phyloP scores from a whole-genome alignment of 2,888 invertebrate species.

The Yponomeuta malinellus region DNA sequence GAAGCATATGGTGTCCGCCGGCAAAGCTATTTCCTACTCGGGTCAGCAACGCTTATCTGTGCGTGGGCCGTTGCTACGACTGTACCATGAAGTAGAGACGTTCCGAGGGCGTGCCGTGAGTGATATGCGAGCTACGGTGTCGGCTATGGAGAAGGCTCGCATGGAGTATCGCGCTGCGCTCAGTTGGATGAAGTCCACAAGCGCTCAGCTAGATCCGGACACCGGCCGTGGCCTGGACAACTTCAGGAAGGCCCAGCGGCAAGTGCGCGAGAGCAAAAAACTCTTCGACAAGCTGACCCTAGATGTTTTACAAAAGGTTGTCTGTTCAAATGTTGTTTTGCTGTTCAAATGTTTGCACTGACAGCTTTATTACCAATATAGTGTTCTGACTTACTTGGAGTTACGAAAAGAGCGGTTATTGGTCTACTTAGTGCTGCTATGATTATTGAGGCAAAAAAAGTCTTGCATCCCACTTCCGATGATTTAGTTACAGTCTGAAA shows the following conservation, averaged over 20 bases:
- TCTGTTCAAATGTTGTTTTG: conserved; percentile 10
- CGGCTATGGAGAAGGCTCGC: conserved; percentile 95
- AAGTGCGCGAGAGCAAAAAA: conserved; percentile 87
- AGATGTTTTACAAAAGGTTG: conserved; percentile 96
- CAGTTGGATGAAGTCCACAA: conserved; percentile 99
- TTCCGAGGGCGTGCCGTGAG: conserved; percentile 95
- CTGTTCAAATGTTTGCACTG: background rate
- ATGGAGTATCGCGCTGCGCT: conserved; percentile 96
- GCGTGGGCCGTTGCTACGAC: conserved; percentile 87
- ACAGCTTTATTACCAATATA: conserved; percentile 7
- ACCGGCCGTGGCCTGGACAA: conserved; percentile 96
- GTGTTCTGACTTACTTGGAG: background rate
- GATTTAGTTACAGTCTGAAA: no score
- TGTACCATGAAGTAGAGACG: conserved; percentile 98
- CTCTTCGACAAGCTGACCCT: conserved; percentile 95
- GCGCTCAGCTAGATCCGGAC: conserved; percentile 96
- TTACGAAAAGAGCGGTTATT: background rate
- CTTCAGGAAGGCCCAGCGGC: conserved; percentile 92
- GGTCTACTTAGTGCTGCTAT: no score
- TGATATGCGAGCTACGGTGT: conserved; percentile 93
- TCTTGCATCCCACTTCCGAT: no score
- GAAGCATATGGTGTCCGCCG: conserved; percentile 76
- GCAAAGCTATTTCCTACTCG: conserved; percentile 90
- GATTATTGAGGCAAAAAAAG: no score
- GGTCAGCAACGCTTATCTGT: conserved; percentile 95